Base-by-base conservation (phyloP, 2,797 vertebrate genomes). In the Leuciscus waleckii region DNA sequence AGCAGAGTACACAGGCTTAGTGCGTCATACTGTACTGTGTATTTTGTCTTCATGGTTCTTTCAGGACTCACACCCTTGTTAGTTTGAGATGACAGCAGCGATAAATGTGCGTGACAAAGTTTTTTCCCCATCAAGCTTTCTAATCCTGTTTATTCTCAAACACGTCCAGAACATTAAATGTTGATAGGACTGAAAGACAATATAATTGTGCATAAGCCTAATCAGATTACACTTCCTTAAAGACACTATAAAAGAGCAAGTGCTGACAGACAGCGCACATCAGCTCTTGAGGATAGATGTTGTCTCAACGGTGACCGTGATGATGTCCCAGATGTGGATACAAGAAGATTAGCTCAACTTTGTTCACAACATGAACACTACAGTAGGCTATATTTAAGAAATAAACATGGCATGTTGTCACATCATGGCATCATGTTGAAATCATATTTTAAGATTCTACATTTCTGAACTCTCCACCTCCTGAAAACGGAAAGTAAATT, bases 91-190 rank as follows among this genome's bases (percentile, higher is more conserved):
- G 56, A 51, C 16, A 51, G 21, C 16, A 41, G 26, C 2, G 9
- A 83, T 76, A 39, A 43, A 10, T 3, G 13, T 39, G 21, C 7
- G 23, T 68, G 43, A 37, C 29, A 32, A 39, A 7, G 7, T n/a
- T 32, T n/a, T 32, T 46, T 29, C 39, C 68, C 23, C 37, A n/a
- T 14, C 21, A 29, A 37, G 32, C 0, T 9, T 73, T 32, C 43
- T 3, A 26, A 41, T 78, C 11, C 54, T 61, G 82, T 88, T 82
- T 70, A 23, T 74, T n/a, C 17, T 70, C 49, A 87, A 86, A 86
- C 82, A 86, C 32, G 13, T 46, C 23, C 16, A 82, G 49, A n/a
- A 37, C 80, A 63, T 67, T 81, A 39, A 84, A 87, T 85, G 75
- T 85, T 89, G 70, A 75, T 75, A 43, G 4, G 21, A n/a, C 32